phyloP scores from a whole-genome alignment of 2,888 invertebrate genomes.

The Branchipolynoe longqiensis region DNA sequence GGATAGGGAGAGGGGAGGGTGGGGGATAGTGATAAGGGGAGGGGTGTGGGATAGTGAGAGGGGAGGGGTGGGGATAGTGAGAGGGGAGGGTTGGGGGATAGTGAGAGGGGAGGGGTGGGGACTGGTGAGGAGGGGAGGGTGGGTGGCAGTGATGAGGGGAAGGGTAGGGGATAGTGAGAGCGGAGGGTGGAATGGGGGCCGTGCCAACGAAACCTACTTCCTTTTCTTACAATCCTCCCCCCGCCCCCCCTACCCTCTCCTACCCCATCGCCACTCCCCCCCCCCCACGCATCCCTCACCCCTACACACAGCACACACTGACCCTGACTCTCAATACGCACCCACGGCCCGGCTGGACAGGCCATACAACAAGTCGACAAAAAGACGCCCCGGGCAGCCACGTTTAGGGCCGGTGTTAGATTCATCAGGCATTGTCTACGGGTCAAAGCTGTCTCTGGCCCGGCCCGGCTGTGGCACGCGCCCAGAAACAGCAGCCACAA shows the following conservation, averaged over 20 bases:
- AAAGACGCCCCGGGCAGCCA: not conserved
- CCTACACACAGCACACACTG: not conserved
- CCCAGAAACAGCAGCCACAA: not conserved
- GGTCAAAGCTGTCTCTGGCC: not conserved
- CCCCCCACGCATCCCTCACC: not conserved
- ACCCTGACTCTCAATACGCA: not conserved
- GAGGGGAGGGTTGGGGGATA: not conserved
- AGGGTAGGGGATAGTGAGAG: too few species aligned
- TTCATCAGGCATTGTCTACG: slow-evolving; percentile 38
- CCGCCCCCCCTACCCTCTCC: not conserved
- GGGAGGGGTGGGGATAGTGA: not conserved
- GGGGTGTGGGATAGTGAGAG: too few species aligned
- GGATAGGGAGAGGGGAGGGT: not conserved
- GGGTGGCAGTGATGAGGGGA: too few species aligned
- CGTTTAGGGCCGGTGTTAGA: slow-evolving; percentile 16
- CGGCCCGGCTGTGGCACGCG: not conserved
- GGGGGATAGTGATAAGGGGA: not conserved
- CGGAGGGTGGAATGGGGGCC: too few species aligned
- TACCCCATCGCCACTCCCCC: not conserved
- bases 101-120: not conserved
- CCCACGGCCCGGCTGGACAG: not conserved
- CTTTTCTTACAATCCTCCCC: too few species aligned
- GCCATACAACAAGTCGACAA: slow-evolving; percentile 28
- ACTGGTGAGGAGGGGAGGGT: too few species aligned
- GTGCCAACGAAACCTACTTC: too few species aligned